Conservation (phyloP, 2,888 invertebrate genomes). For the Polydrusus cervinus region DNA sequence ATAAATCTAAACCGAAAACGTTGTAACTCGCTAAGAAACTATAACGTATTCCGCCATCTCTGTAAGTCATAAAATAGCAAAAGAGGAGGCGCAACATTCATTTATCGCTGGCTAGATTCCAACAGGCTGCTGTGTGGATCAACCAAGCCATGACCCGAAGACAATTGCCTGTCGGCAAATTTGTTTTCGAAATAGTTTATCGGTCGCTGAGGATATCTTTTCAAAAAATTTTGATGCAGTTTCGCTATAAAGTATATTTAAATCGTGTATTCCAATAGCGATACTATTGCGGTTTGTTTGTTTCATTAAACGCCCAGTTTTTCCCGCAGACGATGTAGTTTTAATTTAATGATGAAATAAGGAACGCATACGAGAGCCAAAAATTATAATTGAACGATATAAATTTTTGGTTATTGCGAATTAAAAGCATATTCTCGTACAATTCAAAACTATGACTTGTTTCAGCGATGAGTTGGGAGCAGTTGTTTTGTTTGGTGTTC, state of each 20-base stretch:
- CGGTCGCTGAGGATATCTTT: constrained; percentile 54
- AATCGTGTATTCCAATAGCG: constrained; percentile 58
- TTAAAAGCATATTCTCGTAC: constrained; percentile 33
- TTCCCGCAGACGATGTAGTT: constrained; percentile 9
- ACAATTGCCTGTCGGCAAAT: constrained; percentile 52
- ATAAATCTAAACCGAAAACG: not conserved
- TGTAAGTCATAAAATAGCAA: constrained; percentile 38
- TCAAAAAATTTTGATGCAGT: constrained; percentile 48
- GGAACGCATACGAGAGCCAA: constrained; percentile 64
- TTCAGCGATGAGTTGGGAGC: not conserved
- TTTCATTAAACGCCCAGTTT: constrained; percentile 51
- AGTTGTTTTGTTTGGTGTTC: too few relatives aligned
- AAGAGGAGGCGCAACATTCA: constrained; percentile 43
- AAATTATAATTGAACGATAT: constrained; percentile 66
- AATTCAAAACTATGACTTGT: not conserved
- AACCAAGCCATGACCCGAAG: constrained; percentile 46
- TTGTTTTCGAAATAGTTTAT: constrained; percentile 58
- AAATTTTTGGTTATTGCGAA: constrained; percentile 58
- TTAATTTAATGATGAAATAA: constrained; percentile 52
- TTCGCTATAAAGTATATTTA: constrained; percentile 57
- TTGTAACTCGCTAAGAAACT: not conserved
- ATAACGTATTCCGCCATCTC: constrained; percentile 17
- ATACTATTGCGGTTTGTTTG: constrained; percentile 63
- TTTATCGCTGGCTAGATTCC: constrained; percentile 47
- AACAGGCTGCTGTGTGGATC: constrained; percentile 46